Evolutionary conservation across 2,888 invertebrate genomes (phyloP), one percentile per base, ranked within the genome.

Genomic region (Deladenus siricidicola): DNA sequence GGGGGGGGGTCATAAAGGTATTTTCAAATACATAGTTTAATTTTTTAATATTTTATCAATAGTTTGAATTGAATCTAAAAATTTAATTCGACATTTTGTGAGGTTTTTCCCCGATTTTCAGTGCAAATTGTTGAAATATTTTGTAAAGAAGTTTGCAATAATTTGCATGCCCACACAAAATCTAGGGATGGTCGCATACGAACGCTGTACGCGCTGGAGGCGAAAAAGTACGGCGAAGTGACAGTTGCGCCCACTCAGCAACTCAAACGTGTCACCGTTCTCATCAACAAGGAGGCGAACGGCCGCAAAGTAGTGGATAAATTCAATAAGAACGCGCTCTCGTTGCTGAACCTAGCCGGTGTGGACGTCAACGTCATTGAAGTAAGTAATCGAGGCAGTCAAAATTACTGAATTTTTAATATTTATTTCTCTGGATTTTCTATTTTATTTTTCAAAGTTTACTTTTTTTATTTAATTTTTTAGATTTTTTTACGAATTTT

Each of bases 271-370:
- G 65, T 76, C 21, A 68, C 70, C 21, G 75, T 76, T 14, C 55
- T 76, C 24, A 64, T 71, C 3, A 76, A 76, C 56, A 61, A 66
- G 2, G 60, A 67, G 29, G 74, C 74, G n/a, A 73, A 73, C 47
- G 69, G 66, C 29, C 57, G 74, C 26, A 58, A 65, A 19, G 71
- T 67, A 39, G 67, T 62, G 60, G 70, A 73, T 55, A 66, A 66
- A 3, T 76, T 76, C 66, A 68, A 63, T 29, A 69, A 72, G 43
- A 74, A 75, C 58, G 75, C 70, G 26, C 59, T 78, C 4, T 76
- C 75, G 1, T 60, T 78, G 24, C 65, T 78, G 29, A 68, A 76
- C 62, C 58, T 78, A 54, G 74, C 78, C 34, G 78, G 78, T 24
- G 62, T 78, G 3, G 70, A 72, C 55, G 76, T 78, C 14, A 64